phyloP scores from a whole-genome alignment of 2,113 vertebrate genomes.

The Labeo rohita region DNA sequence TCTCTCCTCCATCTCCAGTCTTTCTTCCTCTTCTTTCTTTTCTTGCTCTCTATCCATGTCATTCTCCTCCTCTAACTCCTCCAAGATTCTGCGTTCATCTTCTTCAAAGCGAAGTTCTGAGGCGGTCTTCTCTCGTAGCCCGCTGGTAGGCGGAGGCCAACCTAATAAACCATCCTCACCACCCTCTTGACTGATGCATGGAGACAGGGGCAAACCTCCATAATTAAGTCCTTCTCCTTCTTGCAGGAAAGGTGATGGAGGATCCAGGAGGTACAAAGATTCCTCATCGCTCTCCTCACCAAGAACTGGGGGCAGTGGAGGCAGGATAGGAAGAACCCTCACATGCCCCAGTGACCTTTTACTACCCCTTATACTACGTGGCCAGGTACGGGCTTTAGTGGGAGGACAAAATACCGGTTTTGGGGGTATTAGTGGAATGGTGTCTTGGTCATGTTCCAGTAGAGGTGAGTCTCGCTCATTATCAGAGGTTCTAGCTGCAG shows the following conservation, averaged over 20 bases:
- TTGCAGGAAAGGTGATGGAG: slow-evolving; percentile 78
- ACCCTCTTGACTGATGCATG: slow-evolving; percentile 89
- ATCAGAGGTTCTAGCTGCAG: slow-evolving; percentile 67
- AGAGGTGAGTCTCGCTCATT: slow-evolving; percentile 76
- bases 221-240: slow-evolving; percentile 69
- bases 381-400: slow-evolving; percentile 81
- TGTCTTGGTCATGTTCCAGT: slow-evolving; percentile 75
- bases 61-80: slow-evolving; percentile 79
- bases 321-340: slow-evolving; percentile 68
- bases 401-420: slow-evolving; percentile 79
- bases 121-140: slow-evolving; percentile 87
- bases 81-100: slow-evolving; percentile 89
- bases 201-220: slow-evolving; percentile 81
- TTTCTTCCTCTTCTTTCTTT: slow-evolving; percentile 67
- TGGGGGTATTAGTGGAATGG: slow-evolving; percentile 71
- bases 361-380: slow-evolving; percentile 72
- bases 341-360: slow-evolving; percentile 65
- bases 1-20: slow-evolving; percentile 78
- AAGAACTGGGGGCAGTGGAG: slow-evolving; percentile 74
- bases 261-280: slow-evolving; percentile 76
- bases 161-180: slow-evolving; percentile 79
- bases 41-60: slow-evolving; percentile 54
- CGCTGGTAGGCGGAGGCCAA: slow-evolving; percentile 73
- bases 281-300: slow-evolving; percentile 77
- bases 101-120: slow-evolving; percentile 97